Conservation (phyloP, 2,797 vertebrate genomes). For the Brachyalestes nurse region DNA sequence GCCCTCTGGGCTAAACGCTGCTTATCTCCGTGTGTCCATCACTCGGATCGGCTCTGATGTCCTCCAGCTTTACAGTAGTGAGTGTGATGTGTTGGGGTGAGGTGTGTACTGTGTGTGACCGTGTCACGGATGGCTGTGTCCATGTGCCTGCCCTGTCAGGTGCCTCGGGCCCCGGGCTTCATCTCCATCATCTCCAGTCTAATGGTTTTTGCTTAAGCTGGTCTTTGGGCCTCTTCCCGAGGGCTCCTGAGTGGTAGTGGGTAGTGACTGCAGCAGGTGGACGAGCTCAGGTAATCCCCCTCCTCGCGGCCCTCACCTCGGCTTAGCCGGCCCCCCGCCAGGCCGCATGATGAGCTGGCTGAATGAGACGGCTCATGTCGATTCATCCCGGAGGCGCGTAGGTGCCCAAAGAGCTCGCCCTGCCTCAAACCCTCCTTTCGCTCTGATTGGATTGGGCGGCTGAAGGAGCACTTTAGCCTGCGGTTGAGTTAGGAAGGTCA, state of each 20-base stretch:
- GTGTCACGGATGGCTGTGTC: background rate
- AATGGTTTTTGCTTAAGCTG: constrained; percentile 65
- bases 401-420: constrained; percentile 31
- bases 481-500: constrained; percentile 31
- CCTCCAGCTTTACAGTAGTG: background rate
- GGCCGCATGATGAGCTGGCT: constrained; percentile 9
- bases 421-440: constrained; percentile 44
- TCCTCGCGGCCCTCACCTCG: constrained; percentile 20
- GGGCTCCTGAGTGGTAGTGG: background rate
- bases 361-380: constrained; percentile 29
- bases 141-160: constrained; percentile 69
- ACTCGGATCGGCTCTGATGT: background rate
- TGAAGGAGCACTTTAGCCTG: constrained; percentile 35
- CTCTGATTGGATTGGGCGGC: constrained; percentile 58
- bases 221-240: constrained; percentile 27
- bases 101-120: background rate
- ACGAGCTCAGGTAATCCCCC: constrained; percentile 48
- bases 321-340: background rate
- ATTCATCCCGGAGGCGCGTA: constrained; percentile 26
- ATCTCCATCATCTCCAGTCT: constrained; percentile 61
- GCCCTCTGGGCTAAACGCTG: background rate
- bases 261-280: constrained; percentile 7
- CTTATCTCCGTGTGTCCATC: background rate
- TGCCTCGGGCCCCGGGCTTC: constrained; percentile 57
- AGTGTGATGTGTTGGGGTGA: background rate